Evolutionary conservation across 2,888 invertebrate genomes (phyloP), one percentile per base, ranked within the genome.

Genomic region (Melipona bicolor): DNA sequence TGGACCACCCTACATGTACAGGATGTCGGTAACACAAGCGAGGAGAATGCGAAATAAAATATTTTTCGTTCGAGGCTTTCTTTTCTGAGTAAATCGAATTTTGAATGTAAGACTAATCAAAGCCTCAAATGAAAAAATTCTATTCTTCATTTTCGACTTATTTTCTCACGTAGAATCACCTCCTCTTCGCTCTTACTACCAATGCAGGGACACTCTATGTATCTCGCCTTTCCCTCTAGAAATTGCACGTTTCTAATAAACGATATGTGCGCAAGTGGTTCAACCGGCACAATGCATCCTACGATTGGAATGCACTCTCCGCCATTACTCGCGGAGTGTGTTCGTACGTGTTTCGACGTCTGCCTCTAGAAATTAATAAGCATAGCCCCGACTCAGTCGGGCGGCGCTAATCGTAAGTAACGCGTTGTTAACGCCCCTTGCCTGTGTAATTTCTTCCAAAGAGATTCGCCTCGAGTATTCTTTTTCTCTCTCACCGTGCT

Each of bases 301-400:
- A 9, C 61, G 43, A 24, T 36, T n/a, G 68, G 64, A 73, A 62
- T 54, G 50, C 72, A 73, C 73, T 50, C 62, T 36, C 62, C 72
- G 24, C 62, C 15, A 32, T n/a, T 24, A 4, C 32, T 32, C 32
- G 27, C 27, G 27, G 32, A 32, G 32, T 32, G n/a, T 59, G 50
- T 56, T 73, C 68, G 50, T 73, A 68, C 56, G 62, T 73, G 43
- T 72, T 56, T 79, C 79, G 56, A 79, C 68, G 49, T 72, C 54
- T 64, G 69, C 62, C 4, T 43, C 9, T 62, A 52, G 73, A 36
- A 79, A 79, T 81, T 81, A 79, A 79, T 81, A 79, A 79, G 73
- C 81, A 73, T 79, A 73, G 69, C 79, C 52, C 56, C 72, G 79
- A 73, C 27, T 79, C 62, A 73, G 49, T 61, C 79, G 27, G 69